These are phyloP conservation scores for Cacatua alba DNA, from an alignment of 2,113 vertebrate genomes.

Conservation along the genomic window DNA sequence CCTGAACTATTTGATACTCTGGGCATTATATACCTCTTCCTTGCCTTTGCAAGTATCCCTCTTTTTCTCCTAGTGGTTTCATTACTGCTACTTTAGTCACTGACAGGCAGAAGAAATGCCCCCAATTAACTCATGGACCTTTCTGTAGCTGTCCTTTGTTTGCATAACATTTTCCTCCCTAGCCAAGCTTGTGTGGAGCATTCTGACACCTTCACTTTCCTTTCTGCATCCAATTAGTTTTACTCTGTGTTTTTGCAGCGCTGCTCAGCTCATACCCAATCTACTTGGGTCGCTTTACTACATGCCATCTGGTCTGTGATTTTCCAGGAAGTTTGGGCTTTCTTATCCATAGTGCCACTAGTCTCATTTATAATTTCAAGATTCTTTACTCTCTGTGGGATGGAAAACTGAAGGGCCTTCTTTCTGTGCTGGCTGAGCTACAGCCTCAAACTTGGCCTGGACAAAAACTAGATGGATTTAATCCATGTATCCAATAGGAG, in stretches of 20 bases:
- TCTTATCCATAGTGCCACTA: not conserved
- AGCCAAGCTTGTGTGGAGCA: not conserved
- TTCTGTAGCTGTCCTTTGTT: not conserved
- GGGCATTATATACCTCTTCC: not conserved
- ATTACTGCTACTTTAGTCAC: not conserved
- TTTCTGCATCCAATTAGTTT: conserved; percentile 18
- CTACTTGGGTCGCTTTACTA: not conserved
- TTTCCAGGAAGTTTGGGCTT: not conserved
- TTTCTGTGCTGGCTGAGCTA: not conserved
- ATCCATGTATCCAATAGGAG: not conserved
- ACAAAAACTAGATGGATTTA: not conserved
- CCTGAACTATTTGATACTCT: not conserved
- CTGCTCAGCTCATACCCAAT: not conserved
- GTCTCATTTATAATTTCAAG: not conserved
- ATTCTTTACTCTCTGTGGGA: not conserved
- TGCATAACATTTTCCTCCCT: not conserved
- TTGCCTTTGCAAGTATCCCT: not conserved
- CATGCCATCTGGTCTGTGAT: not conserved
- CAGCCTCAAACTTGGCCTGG: not conserved
- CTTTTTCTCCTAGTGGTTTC: not conserved
- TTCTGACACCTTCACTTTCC: conserved; percentile 1
- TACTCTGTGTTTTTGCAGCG: not conserved
- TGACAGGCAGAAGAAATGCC: conserved; percentile 9
- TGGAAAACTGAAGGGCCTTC: not conserved
- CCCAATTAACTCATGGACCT: not conserved